phyloP scores from a whole-genome alignment of 1,140 invertebrate species.

The Lepidotrigona ventralis region DNA sequence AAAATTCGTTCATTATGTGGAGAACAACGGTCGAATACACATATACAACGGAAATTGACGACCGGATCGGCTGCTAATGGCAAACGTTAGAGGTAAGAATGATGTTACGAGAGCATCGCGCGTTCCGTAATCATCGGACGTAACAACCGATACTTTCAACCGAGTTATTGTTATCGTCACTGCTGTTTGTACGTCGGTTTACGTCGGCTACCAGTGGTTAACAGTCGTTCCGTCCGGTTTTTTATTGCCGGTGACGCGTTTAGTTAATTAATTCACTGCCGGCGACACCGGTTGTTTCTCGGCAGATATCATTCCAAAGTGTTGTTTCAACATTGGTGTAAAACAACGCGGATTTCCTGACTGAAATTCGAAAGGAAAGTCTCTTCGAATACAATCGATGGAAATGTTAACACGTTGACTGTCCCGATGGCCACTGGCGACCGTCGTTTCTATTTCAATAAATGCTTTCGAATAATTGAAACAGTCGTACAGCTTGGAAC shows the following conservation, averaged over 20 bases:
- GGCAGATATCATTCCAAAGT: not conserved
- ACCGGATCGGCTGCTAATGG: not conserved
- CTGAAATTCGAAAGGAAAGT: not conserved
- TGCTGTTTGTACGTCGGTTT: too few relatives aligned
- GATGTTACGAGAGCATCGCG: conserved; percentile 24
- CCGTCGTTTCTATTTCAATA: too few relatives aligned
- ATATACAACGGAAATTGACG: not conserved
- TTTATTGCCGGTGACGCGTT: conserved; percentile 8
- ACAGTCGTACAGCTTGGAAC: too few relatives aligned
- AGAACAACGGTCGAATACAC: not conserved
- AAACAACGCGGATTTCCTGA: not conserved
- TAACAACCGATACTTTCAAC: conserved; percentile 11
- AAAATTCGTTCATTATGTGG: not conserved
- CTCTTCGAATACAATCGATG: not conserved
- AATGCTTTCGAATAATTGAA: too few relatives aligned
- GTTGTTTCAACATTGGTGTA: not conserved
- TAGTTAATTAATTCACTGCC: conserved; percentile 24
- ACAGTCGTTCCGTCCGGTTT: not conserved
- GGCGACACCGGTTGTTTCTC: not conserved
- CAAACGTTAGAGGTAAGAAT: conserved; percentile 16
- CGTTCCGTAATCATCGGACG: conserved; percentile 13
- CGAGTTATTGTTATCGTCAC: conserved; percentile 26
- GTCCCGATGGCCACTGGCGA: too few relatives aligned
- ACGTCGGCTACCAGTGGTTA: not conserved
- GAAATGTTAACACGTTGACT: not conserved